Evolutionary conservation across 2,888 invertebrate genomes (phyloP).

Genomic region (Amphipyra tragopoginis): DNA sequence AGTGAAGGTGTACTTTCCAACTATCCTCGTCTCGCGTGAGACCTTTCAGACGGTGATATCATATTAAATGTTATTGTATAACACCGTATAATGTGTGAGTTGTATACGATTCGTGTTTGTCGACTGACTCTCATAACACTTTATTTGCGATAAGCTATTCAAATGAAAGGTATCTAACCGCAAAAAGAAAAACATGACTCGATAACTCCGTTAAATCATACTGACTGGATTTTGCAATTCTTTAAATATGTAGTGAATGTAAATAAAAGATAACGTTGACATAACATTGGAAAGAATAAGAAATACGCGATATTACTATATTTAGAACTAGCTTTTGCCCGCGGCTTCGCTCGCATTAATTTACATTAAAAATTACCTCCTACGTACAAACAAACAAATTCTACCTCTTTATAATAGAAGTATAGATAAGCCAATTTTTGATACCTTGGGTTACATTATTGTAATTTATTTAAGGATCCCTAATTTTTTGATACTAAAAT

Average conservation of each 20-base stretch:
- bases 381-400: too few species aligned
- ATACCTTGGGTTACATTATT: too few species aligned
- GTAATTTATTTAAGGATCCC: too few species aligned
- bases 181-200: conserved; percentile 19
- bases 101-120: conserved; percentile 45
- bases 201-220: conserved; percentile 1
- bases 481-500: too few species aligned
- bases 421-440: too few species aligned
- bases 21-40: conserved; percentile 12
- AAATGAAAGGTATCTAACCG: conserved; percentile 47
- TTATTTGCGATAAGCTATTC: conserved; percentile 44
- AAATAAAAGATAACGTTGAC: conserved; percentile 38
- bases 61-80: conserved; percentile 58
- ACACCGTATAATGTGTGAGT: conserved; percentile 48
- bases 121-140: conserved; percentile 43
- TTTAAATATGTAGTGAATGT: conserved; percentile 15
- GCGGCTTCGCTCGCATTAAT: too few species aligned
- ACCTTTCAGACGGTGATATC: conserved; percentile 47
- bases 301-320: conserved; percentile 4
- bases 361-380: too few species aligned
- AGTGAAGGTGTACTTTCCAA: conserved; percentile 20
- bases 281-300: conserved; percentile 25
- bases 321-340: too few species aligned
- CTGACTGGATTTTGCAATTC: conserved; percentile 19
- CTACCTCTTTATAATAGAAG: too few species aligned